Evolutionary conservation across 2,113 vertebrate species (phyloP).

Genomic region (Cynoglossus semilaevis): DNA sequence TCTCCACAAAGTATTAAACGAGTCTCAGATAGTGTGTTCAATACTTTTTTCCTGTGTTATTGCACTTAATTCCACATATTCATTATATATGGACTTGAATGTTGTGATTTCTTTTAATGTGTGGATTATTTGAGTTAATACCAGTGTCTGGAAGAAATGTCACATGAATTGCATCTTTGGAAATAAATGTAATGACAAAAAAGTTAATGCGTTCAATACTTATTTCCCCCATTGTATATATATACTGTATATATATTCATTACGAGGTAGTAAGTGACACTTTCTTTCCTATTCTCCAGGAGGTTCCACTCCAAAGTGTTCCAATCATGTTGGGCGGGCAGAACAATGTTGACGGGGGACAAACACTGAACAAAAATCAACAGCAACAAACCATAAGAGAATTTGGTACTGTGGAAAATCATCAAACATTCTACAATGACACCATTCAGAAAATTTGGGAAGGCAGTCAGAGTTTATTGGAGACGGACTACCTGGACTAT

Average conservation of each 20-base stretch:
- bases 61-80: no score
- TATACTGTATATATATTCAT: neutral
- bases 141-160: no score
- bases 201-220: no score
- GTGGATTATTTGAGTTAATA: no score
- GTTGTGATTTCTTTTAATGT: no score
- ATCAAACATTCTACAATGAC: slow-evolving; percentile 5
- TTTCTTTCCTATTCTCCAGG: slow-evolving; percentile 37
- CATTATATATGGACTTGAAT: no score
- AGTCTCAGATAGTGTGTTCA: no score
- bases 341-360: slow-evolving; percentile 1
- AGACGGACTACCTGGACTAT: neutral
- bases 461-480: slow-evolving; percentile 2
- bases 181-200: no score
- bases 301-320: slow-evolving; percentile 47
- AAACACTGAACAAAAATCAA: neutral
- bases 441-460: slow-evolving; percentile 8
- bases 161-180: no score
- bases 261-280: neutral
- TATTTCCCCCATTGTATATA: no score
- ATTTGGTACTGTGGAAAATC: neutral
- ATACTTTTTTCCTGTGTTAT: no score
- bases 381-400: neutral
- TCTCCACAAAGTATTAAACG: no score
- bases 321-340: slow-evolving; percentile 15